Percentiles rank a stretch among this genome's conserved stretches.
Evolutionary conservation across 2,888 invertebrate genomes (phyloP).

Genomic region (Glyphotaelius pellucidus): DNA sequence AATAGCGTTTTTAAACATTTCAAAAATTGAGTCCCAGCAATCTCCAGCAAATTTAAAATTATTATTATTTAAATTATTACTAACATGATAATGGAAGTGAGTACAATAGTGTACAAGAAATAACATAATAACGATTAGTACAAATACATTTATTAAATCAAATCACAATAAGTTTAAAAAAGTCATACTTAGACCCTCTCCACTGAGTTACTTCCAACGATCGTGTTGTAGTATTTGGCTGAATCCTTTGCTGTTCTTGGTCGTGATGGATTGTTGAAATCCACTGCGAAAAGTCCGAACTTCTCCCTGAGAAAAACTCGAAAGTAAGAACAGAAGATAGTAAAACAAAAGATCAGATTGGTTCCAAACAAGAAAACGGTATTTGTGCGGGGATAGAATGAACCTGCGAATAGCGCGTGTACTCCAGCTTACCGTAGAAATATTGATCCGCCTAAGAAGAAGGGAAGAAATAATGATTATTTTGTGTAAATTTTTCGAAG

Average conservation of each 20-base stretch:
- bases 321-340: neutral
- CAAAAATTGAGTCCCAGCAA: no score
- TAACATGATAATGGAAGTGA: no score
- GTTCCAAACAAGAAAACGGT: neutral
- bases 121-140: neutral
- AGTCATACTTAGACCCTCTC: neutral
- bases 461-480: neutral
- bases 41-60: no score
- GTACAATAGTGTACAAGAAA: neutral
- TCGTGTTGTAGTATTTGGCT: conserved; percentile 75
- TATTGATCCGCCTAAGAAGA: neutral
- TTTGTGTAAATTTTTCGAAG: no score
- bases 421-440: neutral
- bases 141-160: neutral
- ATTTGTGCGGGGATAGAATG: no score
- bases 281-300: conserved; percentile 83
- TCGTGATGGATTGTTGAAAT: conserved; percentile 78
- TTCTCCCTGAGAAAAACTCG: conserved; percentile 76
- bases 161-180: neutral
- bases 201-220: conserved; percentile 68
- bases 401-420: no score
- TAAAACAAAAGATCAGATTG: neutral
- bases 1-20: no score
- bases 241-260: conserved; percentile 81
- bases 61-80: no score